Conservation (phyloP, 2,797 vertebrate species). For the Acropternis orthonyx region DNA sequence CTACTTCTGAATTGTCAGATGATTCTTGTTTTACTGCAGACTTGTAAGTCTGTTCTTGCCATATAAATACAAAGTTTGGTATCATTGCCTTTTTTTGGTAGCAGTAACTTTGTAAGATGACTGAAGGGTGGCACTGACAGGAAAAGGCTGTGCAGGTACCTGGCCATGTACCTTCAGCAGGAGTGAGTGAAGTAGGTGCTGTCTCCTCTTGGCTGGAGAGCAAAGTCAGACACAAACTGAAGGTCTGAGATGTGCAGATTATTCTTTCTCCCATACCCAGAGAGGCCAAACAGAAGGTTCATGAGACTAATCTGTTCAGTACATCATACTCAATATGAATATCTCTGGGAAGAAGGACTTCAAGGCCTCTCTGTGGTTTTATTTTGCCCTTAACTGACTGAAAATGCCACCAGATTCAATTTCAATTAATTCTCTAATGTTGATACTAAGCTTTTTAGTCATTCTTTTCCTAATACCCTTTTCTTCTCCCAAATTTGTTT, state of each 20-base stretch:
- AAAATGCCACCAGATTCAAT: not conserved
- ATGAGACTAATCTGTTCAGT: not conserved
- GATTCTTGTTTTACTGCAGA: not conserved
- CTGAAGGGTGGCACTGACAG: accelerated
- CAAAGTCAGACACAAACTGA: not conserved
- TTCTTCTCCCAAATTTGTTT: conserved; percentile 56
- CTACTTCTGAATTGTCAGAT: not conserved
- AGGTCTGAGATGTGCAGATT: not conserved
- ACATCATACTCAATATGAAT: accelerated
- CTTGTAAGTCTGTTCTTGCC: not conserved
- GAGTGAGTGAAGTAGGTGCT: not conserved
- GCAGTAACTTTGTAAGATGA: not conserved
- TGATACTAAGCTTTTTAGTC: not conserved
- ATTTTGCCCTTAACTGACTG: not conserved
- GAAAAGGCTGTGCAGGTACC: not conserved
- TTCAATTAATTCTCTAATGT: not conserved
- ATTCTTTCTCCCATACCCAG: not conserved
- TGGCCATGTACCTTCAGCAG: not conserved
- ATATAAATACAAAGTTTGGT: not conserved
- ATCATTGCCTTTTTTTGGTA: not conserved
- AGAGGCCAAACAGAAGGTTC: not conserved
- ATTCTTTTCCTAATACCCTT: not conserved
- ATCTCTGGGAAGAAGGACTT: not conserved
- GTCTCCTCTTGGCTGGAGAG: not conserved
- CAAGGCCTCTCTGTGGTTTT: not conserved